Evolutionary conservation across 1,140 invertebrate genomes (phyloP), one percentile per base, ranked within the genome.

Genomic region (Hyphantria cunea): DNA sequence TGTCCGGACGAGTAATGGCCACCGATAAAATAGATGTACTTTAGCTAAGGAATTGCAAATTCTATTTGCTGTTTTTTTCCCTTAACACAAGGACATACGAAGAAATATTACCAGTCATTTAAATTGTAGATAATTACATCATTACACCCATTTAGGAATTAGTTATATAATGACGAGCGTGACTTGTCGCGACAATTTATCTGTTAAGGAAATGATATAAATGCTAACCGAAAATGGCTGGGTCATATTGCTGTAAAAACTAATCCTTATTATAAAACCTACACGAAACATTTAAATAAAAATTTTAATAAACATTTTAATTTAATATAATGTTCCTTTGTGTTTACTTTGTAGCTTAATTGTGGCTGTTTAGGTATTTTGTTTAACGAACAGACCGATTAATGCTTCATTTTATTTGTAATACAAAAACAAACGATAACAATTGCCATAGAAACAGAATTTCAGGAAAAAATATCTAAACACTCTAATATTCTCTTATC

Each of bases 21-120:
- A 17, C 66, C 66, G 60, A 75, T 75, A 75, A 69, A 72, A 56
- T 68, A 64, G 64, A 52, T 60, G 61, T 70, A 70, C 64, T 64
- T 66, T 59, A 47, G 45, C 59, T 47, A 61, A 37, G 62, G 45
- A 58, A 67, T 73, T 65, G 71, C 68, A 59, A 67, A 66, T 70
- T 68, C 71, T 67, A 68, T 68, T 52, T 32, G 49, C 14, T 67
- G 60, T 64, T 60, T 64, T 56, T 52, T 58, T 17, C 32, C n/a
- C 25, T 34, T 50, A 50, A 25, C 12, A 32, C 33, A 56, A 31
- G 54, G 32, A 47, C 44, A 45, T 10, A 17, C 37, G 13, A 45
- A 11, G 14, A 45, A 14, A 41, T 25, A 25, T 25, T 25, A 25
- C 17, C 17, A 25, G 17, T 25, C 5, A 25, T 5, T 25, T 25